Evolutionary conservation across 2,113 vertebrate genomes (phyloP), one percentile per base, ranked within the genome.

Genomic region (Phrynosoma blainvillii): DNA sequence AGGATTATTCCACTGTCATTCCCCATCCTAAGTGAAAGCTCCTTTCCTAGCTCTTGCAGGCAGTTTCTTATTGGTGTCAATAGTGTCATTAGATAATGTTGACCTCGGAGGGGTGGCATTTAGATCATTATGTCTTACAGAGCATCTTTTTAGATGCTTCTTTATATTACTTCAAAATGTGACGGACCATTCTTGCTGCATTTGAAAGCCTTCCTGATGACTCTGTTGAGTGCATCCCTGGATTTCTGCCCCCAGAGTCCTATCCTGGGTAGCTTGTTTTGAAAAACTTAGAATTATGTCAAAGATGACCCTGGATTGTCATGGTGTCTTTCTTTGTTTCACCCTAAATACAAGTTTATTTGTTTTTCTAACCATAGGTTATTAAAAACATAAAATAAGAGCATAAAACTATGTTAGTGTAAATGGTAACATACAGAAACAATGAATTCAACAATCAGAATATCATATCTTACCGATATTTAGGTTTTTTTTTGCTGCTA

Each of bases 371-470:
- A 75, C 54, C 73, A 20, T 30, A 85, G 20, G 23, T 62, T 9
- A 62, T 23, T 79, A 86, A 30, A 79, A 86, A 70, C 65, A 32
- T 36, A 70, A 86, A 18, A 77, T 12, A 36, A 85, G 36, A 85
- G 74, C 52, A 78, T 30, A 14, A 65, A 66, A 66, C 59, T 8
- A 40, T 42, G 65, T 47, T 77, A 77, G 59, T 30, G 77, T 8
- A 42, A 68, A 68, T 52, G 23, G 68, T 68, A 70, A 85, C 54
- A 27, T 25, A 78, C 62, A 79, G n/a, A 78, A 70, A 70, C 8
- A 78, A 54, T 21, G 66, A 86, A 32, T 23, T 59, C 9, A 52
- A 71, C 27, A 4, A 54, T 70, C 42, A 54, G 40, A 79, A 3
- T 42, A n/a, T 27, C 3, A 21, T 1, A 20, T 79, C 47, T 79